Percentiles rank a stretch among this genome's conserved stretches.
Conservation (phyloP, 2,113 vertebrate genomes). For the Brevimyrus niger region DNA sequence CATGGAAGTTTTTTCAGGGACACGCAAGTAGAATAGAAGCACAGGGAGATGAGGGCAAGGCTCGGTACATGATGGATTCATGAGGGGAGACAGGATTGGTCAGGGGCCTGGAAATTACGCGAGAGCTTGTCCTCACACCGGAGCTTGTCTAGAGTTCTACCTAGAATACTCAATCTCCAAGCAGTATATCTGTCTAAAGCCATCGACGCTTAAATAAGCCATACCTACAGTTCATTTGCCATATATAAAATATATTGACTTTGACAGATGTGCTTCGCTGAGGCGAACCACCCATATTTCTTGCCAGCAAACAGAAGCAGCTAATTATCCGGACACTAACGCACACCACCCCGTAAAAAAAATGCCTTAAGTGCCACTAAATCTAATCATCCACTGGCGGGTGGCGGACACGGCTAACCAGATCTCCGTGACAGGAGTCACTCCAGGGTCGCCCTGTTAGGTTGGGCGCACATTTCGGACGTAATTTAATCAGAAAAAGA, state of each 20-base stretch:
- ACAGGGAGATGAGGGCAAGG: constrained; percentile 78
- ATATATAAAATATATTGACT: background rate
- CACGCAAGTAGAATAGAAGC: constrained; percentile 78
- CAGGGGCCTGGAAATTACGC: constrained; percentile 36
- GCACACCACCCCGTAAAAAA: background rate
- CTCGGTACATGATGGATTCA: background rate
- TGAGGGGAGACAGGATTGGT: constrained; percentile 33
- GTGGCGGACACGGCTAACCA: background rate
- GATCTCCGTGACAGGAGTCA: background rate
- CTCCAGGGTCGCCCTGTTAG: background rate
- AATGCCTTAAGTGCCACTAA: background rate
- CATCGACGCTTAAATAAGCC: background rate
- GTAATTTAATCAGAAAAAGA: background rate
- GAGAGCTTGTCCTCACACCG: background rate
- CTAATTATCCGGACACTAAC: background rate
- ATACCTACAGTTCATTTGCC: background rate
- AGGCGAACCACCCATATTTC: background rate
- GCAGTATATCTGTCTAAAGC: background rate
- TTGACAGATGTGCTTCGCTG: background rate
- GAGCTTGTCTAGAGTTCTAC: background rate
- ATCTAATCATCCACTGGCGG: background rate
- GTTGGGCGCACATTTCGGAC: background rate
- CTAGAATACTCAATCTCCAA: background rate
- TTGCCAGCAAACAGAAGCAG: background rate
- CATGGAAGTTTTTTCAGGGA: constrained; percentile 70